These are phyloP conservation scores for Spermophilus dauricus DNA, from an alignment of 2,113 vertebrate species.

Conservation along the genomic window DNA sequence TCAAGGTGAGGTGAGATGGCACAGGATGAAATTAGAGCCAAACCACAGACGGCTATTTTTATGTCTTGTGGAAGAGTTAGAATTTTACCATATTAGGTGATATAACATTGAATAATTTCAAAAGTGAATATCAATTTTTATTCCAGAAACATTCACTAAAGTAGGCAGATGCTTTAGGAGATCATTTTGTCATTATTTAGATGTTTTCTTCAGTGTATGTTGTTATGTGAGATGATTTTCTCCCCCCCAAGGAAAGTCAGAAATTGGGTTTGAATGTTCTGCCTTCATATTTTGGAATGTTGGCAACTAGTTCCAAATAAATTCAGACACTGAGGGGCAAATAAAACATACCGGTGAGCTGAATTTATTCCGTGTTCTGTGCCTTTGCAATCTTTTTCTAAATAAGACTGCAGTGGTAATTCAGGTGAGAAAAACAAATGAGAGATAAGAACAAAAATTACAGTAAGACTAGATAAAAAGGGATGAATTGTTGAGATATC, in stretches of 20 bases:
- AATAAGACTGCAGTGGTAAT: neutral
- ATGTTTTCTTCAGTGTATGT: neutral
- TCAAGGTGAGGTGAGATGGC: neutral
- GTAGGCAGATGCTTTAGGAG: neutral
- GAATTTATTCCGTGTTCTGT: neutral
- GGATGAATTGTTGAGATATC: constrained; percentile 1
- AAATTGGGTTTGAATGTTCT: constrained; percentile 27
- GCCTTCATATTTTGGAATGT: neutral
- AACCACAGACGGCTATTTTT: neutral
- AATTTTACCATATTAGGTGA: neutral
- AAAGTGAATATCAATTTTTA: constrained; percentile 8
- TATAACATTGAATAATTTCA: neutral
- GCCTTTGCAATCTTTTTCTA: neutral
- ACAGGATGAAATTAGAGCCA: no score
- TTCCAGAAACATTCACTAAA: neutral
- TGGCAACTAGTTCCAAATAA: neutral
- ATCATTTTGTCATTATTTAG: constrained; percentile 47
- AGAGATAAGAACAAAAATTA: neutral
- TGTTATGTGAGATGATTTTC: neutral
- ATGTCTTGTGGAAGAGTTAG: neutral
- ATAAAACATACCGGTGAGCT: neutral
- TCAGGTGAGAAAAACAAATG: neutral
- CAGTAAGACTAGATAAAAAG: neutral
- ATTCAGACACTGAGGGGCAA: neutral
- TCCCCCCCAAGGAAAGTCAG: neutral